Conservation (phyloP, 1,140 invertebrate genomes). For the Drosophila virilis region DNA sequence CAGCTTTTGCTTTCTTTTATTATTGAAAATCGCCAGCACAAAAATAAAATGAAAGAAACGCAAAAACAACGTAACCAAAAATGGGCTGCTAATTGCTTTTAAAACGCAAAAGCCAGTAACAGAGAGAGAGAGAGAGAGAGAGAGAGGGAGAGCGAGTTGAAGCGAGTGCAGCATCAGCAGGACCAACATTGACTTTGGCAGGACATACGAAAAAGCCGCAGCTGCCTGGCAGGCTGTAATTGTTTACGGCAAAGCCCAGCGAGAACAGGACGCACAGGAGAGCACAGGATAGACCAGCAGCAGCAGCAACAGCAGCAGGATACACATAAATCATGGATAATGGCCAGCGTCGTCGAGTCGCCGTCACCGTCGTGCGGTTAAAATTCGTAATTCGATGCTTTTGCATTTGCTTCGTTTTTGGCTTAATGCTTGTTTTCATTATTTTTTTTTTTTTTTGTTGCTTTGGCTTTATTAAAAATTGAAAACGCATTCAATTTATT, state of each 20-base stretch:
- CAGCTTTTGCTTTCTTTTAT: slow-evolving; percentile 66
- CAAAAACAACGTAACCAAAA: slow-evolving; percentile 71
- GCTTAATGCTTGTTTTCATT: slow-evolving; percentile 15
- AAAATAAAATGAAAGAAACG: slow-evolving; percentile 46
- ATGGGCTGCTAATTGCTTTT: slow-evolving; percentile 81
- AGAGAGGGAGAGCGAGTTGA: slow-evolving; percentile 15
- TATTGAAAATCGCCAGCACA: slow-evolving; percentile 67
- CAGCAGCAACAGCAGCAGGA: slow-evolving; percentile 61
- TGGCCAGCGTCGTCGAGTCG: slow-evolving; percentile 74
- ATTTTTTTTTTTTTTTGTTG: slow-evolving; percentile 39
- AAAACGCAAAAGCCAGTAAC: slow-evolving; percentile 73
- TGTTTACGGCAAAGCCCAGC: slow-evolving; percentile 70
- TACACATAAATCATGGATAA: slow-evolving; percentile 83
- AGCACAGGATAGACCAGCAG: slow-evolving; percentile 16
- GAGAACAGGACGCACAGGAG: slow-evolving; percentile 31
- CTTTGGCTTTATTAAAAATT: slow-evolving; percentile 77
- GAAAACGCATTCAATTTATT: slow-evolving; percentile 82
- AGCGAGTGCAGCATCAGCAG: slow-evolving; percentile 37
- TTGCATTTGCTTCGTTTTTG: slow-evolving; percentile 61
- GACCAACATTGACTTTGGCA: slow-evolving; percentile 77
- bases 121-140: slow-evolving; percentile 13
- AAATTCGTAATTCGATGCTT: slow-evolving; percentile 80
- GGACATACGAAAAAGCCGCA: slow-evolving; percentile 73
- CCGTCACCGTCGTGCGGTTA: slow-evolving; percentile 61
- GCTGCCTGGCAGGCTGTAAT: slow-evolving; percentile 70